A percentile compares a stretch with the other conserved stretches of the same genome.
phyloP scores from a whole-genome alignment of 2,797 vertebrate genomes.

The Euthynnus affinis region DNA sequence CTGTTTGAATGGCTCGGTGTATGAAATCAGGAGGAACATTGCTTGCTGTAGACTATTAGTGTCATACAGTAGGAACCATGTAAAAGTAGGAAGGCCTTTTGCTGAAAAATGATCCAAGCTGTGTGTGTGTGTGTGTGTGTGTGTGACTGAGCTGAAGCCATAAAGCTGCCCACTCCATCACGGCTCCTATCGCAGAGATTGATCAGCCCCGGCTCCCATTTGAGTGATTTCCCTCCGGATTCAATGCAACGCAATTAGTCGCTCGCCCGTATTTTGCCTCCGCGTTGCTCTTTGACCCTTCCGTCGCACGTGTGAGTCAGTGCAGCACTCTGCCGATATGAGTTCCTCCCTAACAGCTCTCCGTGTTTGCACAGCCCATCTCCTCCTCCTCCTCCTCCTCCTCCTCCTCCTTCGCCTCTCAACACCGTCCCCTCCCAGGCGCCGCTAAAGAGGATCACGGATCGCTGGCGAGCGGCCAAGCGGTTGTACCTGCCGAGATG shows the following conservation, averaged over 20 bases:
- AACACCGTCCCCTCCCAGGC: constrained; percentile 35
- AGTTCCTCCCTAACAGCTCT: constrained; percentile 73
- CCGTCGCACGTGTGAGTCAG: constrained; percentile 50
- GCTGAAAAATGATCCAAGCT: constrained; percentile 68
- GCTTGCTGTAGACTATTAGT: constrained; percentile 52
- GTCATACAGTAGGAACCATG: constrained; percentile 54
- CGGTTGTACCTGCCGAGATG: constrained; percentile 67
- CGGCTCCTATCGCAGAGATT: constrained; percentile 67
- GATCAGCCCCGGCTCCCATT: constrained; percentile 80
- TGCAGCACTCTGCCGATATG: constrained; percentile 77
- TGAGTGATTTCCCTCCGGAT: constrained; percentile 84
- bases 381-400: no score
- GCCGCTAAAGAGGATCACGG: constrained; percentile 72
- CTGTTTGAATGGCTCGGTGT: constrained; percentile 51
- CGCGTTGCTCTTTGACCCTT: constrained; percentile 69
- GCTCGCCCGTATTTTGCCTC: constrained; percentile 71
- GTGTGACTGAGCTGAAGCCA: constrained; percentile 65
- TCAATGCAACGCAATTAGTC: constrained; percentile 79
- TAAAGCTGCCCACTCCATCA: constrained; percentile 82
- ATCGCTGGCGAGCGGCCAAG: constrained; percentile 71
- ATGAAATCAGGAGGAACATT: constrained; percentile 45
- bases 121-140: constrained; percentile 52
- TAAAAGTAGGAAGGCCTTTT: constrained; percentile 49
- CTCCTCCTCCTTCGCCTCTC: constrained; percentile 70
- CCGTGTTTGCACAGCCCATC: constrained; percentile 64